Evolutionary conservation across 2,113 vertebrate genomes (phyloP), one percentile per base, ranked within the genome.

Genomic region (Pyrgilauda ruficollis): DNA sequence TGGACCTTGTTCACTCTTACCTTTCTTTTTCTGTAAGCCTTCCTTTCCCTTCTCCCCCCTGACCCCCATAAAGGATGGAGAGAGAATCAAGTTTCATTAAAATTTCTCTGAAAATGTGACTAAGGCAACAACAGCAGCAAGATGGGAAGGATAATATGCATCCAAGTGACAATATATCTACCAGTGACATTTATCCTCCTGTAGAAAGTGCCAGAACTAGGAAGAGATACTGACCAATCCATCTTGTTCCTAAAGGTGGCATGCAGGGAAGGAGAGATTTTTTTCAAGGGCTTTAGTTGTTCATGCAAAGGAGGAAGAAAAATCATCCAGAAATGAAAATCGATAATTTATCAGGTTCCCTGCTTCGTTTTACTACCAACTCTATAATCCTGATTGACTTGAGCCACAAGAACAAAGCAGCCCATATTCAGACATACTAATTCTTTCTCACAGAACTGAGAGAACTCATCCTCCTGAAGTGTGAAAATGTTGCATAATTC

Each of bases 21-120:
- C 6, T n/a, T 46, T 69, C 28, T 50, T 8, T 35, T 75, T 55
- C 53, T 79, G 2, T 28, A 89, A 84, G 1, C 28, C 4, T n/a
- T 14, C 10, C 2, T 3, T 11, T 7, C 19, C 50, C 33, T 75
- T 53, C 24, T 52, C 15, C 6, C 4, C 2, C 2, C 2, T 0
- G 1, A 2, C 7, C 9, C 2, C 3, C 1, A 0, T 6, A 55
- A 58, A 81, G 13, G 6, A 24, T 33, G 13, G 6, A 24, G 15
- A 39, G 3, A 58, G 8, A 61, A 27, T 28, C 22, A 41, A 16
- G 10, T 58, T 68, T 52, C 16, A 50, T 39, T n/a, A 53, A 73
- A 73, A 76, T 33, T 30, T 66, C 35, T 27, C 33, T 43, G 30
- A 50, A 66, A 80, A 55, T 3, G 1, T 50, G 31, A 82, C 27